Conservation (phyloP, 1,140 invertebrate species). For the Agrypnia vestita region DNA sequence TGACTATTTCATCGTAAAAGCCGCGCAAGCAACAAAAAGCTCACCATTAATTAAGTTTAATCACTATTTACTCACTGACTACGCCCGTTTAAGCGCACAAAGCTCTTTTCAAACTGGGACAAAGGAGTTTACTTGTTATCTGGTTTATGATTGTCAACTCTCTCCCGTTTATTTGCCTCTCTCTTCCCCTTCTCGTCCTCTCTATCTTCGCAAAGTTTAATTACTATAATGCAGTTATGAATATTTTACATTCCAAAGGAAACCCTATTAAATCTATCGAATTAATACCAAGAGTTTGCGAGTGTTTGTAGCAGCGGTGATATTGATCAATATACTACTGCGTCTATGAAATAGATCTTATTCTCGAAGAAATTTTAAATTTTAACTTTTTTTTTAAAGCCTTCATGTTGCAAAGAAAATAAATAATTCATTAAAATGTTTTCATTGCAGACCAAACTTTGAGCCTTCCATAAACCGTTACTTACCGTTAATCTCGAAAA, state of each 20-base stretch:
- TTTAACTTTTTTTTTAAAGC: too few relatives aligned
- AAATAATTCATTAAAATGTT: too few relatives aligned
- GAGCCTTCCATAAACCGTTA: too few relatives aligned
- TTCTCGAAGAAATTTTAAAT: too few relatives aligned
- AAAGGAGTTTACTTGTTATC: constrained; percentile 55
- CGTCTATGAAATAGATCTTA: background rate
- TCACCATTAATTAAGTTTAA: constrained; percentile 46
- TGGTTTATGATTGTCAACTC: constrained; percentile 39
- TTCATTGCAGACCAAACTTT: too few relatives aligned
- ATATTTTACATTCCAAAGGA: background rate
- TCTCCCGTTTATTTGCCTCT: constrained; percentile 3
- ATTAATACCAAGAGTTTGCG: background rate
- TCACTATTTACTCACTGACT: constrained; percentile 48
- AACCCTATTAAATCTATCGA: background rate
- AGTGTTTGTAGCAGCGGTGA: background rate
- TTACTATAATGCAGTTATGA: constrained; percentile 12
- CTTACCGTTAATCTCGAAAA: too few relatives aligned
- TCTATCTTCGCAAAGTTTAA: background rate
- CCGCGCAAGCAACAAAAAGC: constrained; percentile 26
- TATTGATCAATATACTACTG: background rate
- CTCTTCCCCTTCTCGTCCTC: background rate
- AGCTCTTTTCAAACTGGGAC: constrained; percentile 43
- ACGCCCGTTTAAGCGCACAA: constrained; percentile 36
- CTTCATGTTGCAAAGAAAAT: too few relatives aligned
- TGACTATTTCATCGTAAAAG: constrained; percentile 43